Evolutionary conservation across 2,888 invertebrate genomes (phyloP), one percentile per base, ranked within the genome.

Genomic region (Gymnocheta viridis): DNA sequence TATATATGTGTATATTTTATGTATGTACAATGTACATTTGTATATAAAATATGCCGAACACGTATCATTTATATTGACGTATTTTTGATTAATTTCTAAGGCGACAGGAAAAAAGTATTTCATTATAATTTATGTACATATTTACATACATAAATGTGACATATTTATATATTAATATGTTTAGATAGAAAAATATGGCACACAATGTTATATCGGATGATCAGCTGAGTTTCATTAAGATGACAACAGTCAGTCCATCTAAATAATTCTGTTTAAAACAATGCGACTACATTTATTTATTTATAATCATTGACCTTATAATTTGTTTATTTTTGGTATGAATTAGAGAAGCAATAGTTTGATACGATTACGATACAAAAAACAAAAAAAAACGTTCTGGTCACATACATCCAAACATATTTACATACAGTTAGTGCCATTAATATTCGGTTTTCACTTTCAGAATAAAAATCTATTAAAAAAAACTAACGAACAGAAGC

Each of bases 81-180:
- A 38, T 64, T 74, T 79, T 82, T 79, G 56, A n/a, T 62, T 29
- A n/a, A 54, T 54, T 64, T 60, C 29, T 41, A 56, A 80, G 76
- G 72, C 29, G 66, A 72, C 70, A 83, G 76, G 66, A 83, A 83
- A 77, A 78, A 62, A 67, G 5, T 56, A 60, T 73, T 74, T 72
- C 35, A 70, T 47, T 49, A 44, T 41, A 51, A 54, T 35, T 17
- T 32, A 9, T 62, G 29, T 12, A 44, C 51, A 67, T 60, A 27
- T 24, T 58, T 47, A 32, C 32, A 32, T 32, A 32, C 7, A 32
- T 7, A 32, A 4, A 32, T 32, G 32, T 4, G 7, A 7, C 7
- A 7, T 32, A 32, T 32, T 32, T 32, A 32, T 32, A 32, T 32
- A 32, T 32, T 32, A 32, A 32, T 14, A n/a, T 17, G 12, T 35